Percentiles rank a stretch among this genome's conserved stretches.
Evolutionary conservation across 2,113 vertebrate species (phyloP).

Genomic region (Cheilinus undulatus): DNA sequence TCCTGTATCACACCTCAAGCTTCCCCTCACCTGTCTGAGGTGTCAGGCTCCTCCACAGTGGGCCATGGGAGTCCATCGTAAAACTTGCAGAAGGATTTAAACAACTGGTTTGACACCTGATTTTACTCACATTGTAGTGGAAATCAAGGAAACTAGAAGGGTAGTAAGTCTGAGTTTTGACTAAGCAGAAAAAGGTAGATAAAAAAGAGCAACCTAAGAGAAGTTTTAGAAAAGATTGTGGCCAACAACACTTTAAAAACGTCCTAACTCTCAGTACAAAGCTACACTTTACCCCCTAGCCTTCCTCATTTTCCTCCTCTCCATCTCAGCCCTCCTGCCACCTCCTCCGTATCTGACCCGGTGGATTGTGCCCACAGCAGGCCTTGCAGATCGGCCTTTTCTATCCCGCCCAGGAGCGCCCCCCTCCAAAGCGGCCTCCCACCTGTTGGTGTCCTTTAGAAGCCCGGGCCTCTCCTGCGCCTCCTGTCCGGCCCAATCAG

Average conservation of each 20-base stretch:
- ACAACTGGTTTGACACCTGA: constrained; percentile 33
- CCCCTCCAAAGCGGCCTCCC: constrained; percentile 85
- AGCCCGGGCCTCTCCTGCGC: constrained; percentile 86
- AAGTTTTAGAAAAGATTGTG: background rate
- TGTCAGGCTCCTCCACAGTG: constrained; percentile 36
- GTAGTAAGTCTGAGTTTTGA: background rate
- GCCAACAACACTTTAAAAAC: background rate
- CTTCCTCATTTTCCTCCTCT: constrained; percentile 22
- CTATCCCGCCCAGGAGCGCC: constrained; percentile 81
- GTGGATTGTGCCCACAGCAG: constrained; percentile 81
- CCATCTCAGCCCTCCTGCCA: constrained; percentile 46
- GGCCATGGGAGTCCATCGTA: constrained; percentile 17
- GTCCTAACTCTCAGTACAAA: constrained; percentile 22
- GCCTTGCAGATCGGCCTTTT: constrained; percentile 87
- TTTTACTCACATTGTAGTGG: constrained; percentile 11
- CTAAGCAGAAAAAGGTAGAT: background rate
- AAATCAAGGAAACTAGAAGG: constrained; percentile 1
- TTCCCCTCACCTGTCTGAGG: constrained; percentile 59
- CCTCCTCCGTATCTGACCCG: constrained; percentile 71
- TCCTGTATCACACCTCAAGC: constrained; percentile 63
- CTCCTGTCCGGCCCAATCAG: constrained; percentile 98
- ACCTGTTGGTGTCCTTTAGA: constrained; percentile 98
- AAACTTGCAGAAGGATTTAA: constrained; percentile 36
- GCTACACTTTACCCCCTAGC: constrained; percentile 15
- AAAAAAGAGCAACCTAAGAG: background rate